phyloP scores from a whole-genome alignment of 2,113 vertebrate species.

The Camelus dromedarius region DNA sequence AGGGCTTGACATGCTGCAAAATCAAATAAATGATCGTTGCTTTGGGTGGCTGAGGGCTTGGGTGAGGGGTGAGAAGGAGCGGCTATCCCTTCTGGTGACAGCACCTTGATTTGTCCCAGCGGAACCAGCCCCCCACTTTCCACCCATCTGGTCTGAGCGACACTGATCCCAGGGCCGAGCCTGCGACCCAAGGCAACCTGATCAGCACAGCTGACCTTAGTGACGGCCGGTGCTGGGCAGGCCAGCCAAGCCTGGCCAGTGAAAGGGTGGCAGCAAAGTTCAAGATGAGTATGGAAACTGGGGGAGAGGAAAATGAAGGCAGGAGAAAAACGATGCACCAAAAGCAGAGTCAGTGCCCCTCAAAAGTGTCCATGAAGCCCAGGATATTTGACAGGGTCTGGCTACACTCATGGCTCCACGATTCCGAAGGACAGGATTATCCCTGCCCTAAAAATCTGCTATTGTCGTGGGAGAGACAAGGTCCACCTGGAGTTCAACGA shows the following conservation, averaged over 20 bases:
- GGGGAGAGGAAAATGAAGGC: neutral
- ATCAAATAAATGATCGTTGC: neutral
- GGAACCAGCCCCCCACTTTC: neutral
- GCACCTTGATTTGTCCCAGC: neutral
- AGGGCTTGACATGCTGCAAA: neutral
- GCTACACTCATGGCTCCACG: neutral
- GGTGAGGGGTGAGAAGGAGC: too few relatives aligned
- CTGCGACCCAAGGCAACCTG: neutral
- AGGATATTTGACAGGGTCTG: neutral
- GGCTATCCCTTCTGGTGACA: neutral
- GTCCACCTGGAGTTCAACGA: neutral
- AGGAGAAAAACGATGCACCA: neutral
- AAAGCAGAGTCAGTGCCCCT: neutral
- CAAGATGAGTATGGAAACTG: neutral
- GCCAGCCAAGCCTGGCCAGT: too few relatives aligned
- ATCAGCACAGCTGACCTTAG: neutral
- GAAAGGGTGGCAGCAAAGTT: neutral
- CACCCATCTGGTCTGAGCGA: neutral
- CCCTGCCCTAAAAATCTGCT: neutral
- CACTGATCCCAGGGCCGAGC: neutral
- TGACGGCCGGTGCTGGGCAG: rapidly evolving
- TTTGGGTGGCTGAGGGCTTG: neutral
- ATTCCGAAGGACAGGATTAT: neutral
- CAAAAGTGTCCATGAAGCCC: too few relatives aligned
- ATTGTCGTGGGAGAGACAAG: too few relatives aligned